Evolutionary conservation across 1,140 invertebrate genomes (phyloP), one percentile per base, ranked within the genome.

Genomic region (Chelonus insularis): DNA sequence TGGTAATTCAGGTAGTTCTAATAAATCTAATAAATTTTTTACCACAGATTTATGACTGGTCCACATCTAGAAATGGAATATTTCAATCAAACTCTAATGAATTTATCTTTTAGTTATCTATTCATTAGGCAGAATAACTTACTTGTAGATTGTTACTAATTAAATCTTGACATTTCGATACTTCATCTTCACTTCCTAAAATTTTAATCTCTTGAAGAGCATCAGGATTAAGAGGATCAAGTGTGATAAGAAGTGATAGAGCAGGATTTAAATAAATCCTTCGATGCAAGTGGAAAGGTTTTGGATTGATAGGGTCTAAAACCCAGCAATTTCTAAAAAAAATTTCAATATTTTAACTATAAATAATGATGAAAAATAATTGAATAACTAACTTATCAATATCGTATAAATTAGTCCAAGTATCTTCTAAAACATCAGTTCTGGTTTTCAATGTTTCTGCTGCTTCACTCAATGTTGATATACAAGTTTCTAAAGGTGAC

Each of bases 191-290:
- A 14, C 72, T 73, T 12, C 80, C 80, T 20, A 77, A 60, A 62
- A 83, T 74, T 62, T 76, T 74, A 8, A 83, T 74, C 56, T 71
- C 68, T 39, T 77, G 80, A 36, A 70, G 64, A 25, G 64, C 60
- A 21, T 59, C 68, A 3, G 68, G 55, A 55, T 75, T 57, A 2
- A 70, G 52, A 4, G 76, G 74, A 71, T 81, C 64, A 7, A 81
- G 43, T 36, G 68, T 77, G 20, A 82, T 59, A 0, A 65, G 60
- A 60, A 81, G 58, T 0, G 80, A 82, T 39, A 78, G 43, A n/a
- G 66, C 67, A 45, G 75, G 63, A 20, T 71, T 74, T 23, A 79
- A 56, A 25, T 75, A 72, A 64, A 81, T 74, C 64, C 75, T 67
- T 52, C 79, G 63, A 55, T 79, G 73, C 8, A 81, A 60, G 57